Percentiles rank a stretch among this genome's conserved stretches.
Evolutionary conservation across 2,113 vertebrate species (phyloP).

Genomic region (Ivindomyrus marchei): DNA sequence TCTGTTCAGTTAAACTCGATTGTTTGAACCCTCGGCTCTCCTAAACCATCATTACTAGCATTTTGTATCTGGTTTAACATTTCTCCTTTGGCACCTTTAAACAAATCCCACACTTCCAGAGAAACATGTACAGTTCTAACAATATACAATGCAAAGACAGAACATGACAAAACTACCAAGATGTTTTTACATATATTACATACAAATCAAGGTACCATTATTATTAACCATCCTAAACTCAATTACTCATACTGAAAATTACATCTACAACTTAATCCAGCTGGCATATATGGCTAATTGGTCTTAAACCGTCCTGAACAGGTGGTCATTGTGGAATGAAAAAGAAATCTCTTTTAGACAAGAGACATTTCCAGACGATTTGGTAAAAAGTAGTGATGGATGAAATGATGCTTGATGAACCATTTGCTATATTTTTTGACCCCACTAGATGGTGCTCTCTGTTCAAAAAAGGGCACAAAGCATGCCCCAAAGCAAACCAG

Average conservation of each 20-base stretch:
- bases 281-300: conserved; percentile 11
- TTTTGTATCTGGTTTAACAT: background rate
- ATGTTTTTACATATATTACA: background rate
- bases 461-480: background rate
- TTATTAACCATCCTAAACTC: background rate
- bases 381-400: background rate
- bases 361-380: background rate
- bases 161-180: background rate
- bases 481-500: background rate
- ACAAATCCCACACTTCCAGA: background rate
- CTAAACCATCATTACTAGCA: background rate
- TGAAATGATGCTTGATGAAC: background rate
- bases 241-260: background rate
- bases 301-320: background rate
- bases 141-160: background rate
- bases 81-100: background rate
- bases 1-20: background rate
- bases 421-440: background rate
- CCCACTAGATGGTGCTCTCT: background rate
- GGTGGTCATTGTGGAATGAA: background rate
- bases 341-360: background rate
- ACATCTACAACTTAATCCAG: conserved; percentile 13
- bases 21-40: background rate
- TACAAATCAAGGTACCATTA: background rate
- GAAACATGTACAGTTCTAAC: background rate